phyloP scores from a whole-genome alignment of 1,140 invertebrate genomes.

The Ridgeia piscesae region DNA sequence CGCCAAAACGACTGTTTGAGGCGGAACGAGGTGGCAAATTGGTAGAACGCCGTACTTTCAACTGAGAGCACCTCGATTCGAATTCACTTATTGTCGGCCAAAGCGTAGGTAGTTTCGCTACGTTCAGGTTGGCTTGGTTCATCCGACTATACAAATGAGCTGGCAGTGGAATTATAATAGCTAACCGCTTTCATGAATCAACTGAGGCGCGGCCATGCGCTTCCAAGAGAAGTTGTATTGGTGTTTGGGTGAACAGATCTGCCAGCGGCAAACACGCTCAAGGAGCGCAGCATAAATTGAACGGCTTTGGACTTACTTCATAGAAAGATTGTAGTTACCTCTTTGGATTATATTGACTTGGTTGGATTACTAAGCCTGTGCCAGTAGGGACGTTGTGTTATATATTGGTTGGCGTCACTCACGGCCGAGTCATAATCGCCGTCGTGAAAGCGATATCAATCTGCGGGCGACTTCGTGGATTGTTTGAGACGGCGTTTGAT shows the following conservation, averaged over 20 bases:
- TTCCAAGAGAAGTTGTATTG: too few species aligned
- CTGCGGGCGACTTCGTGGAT: not conserved
- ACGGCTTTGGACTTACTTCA: too few species aligned
- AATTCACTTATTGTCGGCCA: not conserved
- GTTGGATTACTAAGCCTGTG: not conserved
- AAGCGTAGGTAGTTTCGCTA: not conserved
- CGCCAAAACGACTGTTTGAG: not conserved
- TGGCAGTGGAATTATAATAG: too few species aligned
- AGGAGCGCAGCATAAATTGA: too few species aligned
- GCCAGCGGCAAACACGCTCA: too few species aligned
- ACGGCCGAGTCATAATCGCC: not conserved
- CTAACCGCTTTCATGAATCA: too few species aligned
- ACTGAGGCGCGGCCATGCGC: too few species aligned
- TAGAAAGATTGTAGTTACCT: too few species aligned
- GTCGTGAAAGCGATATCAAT: not conserved
- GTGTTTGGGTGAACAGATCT: too few species aligned
- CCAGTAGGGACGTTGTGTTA: not conserved
- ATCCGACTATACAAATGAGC: too few species aligned
- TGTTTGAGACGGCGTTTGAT: constrained; percentile 4
- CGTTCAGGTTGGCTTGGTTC: too few species aligned
- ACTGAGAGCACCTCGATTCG: not conserved
- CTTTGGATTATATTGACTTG: not conserved
- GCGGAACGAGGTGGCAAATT: not conserved
- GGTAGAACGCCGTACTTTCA: not conserved
- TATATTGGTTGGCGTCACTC: not conserved